Evolutionary conservation across 2,113 vertebrate species (phyloP).

Genomic region (Oxyruncus cristatus): DNA sequence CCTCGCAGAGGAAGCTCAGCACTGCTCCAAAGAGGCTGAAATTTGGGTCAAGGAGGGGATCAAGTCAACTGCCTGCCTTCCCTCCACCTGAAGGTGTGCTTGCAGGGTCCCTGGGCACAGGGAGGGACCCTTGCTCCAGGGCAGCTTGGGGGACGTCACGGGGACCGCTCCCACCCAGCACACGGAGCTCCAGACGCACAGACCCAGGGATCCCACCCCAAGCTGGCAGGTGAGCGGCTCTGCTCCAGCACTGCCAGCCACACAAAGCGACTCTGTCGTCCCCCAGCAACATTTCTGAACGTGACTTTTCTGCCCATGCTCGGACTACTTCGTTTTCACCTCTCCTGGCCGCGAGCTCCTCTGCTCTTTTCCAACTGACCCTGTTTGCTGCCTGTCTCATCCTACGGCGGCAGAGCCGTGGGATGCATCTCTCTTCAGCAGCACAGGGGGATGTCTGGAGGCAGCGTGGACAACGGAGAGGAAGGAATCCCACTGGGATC

Average conservation of each 20-base stretch:
- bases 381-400: background rate
- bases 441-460: fast-evolving
- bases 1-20: background rate
- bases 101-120: fast-evolving
- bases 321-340: background rate
- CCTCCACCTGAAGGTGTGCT: fast-evolving
- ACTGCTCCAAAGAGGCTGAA: background rate
- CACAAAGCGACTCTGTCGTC: fast-evolving
- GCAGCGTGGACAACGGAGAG: fast-evolving
- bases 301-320: fast-evolving
- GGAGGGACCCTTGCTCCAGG: background rate
- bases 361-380: background rate
- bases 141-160: background rate
- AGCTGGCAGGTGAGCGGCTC: background rate
- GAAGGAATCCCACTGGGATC: background rate
- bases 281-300: fast-evolving
- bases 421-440: fast-evolving
- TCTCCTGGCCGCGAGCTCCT: background rate
- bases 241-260: fast-evolving
- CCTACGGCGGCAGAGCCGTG: background rate
- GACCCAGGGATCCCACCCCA: fast-evolving
- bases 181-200: fast-evolving
- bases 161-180: background rate
- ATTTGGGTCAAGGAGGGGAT: background rate
- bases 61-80: fast-evolving